Base-by-base conservation (phyloP, 2,888 invertebrate species). In the Trisateles emortualis region DNA sequence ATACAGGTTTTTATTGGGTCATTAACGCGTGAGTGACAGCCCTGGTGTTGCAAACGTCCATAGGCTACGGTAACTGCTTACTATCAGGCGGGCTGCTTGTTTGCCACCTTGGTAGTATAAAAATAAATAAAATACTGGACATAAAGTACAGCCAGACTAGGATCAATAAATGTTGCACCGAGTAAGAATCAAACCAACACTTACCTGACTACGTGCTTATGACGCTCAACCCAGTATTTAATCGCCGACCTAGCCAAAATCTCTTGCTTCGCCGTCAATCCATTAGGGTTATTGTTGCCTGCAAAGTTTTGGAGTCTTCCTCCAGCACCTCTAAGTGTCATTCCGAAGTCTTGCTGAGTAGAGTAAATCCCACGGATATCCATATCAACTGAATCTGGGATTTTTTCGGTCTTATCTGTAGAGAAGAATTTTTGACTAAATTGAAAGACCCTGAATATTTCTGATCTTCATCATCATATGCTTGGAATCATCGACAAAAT, bases 191-290 rank as follows among this genome's bases (percentile, higher is more conserved):
- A n/a, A n/a, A n/a, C n/a, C n/a, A n/a, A n/a, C 3, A 26, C 55
- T 61, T 81, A 97, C 97, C 97, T 95, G 36, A 97, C 97, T 47
- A 97, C 96, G 78, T 97, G 97, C 86, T 97, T 97, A 81, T 97
- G 97, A 32, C 97, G 91, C 77, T 97, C 97, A 22, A 97, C 97
- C 97, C 97, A 97, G 78, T 97, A 97, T 76, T 97, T 97, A 73
- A 97, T 97, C 13, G 97, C 97, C 26, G 97, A 97, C 64, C 97
- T 93, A 0, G 97, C 97, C 86, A 97, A 93, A 90, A 97, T 94
- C 83, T 97, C 97, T 77, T 97, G 97, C 76, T 97, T 97, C 81
- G 96, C 96, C 0, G 96, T 95, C 43, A 97, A 87, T 0, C 97
- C 97, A 66, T 97, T 97, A 0, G 97, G 97, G 64, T 97, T 92